Base-by-base conservation (phyloP, 64 coral and sea anemone genomes). In the Actinia equina region DNA sequence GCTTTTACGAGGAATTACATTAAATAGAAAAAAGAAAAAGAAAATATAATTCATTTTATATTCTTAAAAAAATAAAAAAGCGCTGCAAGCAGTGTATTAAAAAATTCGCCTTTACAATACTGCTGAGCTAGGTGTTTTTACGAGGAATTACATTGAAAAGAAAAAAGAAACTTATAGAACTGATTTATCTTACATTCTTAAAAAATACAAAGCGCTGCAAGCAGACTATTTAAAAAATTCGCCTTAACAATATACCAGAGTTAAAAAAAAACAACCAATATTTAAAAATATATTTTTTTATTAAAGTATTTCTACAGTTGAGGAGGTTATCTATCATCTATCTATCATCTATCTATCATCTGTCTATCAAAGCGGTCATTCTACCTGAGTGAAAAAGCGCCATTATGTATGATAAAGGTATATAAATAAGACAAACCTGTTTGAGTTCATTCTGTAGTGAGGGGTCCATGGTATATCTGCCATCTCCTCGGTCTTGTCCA, bases 41-140 rank as follows among this genome's bases (percentile, higher is more conserved):
- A 17, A 52, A 80, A 74, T 30, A 13, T 41, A 41, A 30, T 74
- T 41, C 2, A 30, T 74, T 14, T 74, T 74, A 74, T 0, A 8
- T 23, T 26, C 10, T 74, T 12, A 17, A 14, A 30, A 26, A 6
- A 8, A n/a, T 20, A 65, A 15, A 60, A 2, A 49, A 49, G 7
- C 45, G n/a, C n/a, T n/a, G n/a, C n/a, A n/a, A n/a, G n/a, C n/a
- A n/a, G n/a, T n/a, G n/a, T 37, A n/a, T 37, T 37, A 37, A 37
- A 37, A 37, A 37, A 37, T 37, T 37, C 30, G 30, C 30, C 30
- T 37, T 37, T 37, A 37, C 30, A 37, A 37, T 37, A 37, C 44
- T 99, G 97, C 87, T 95, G 86, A 57, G 90, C 93, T 12, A 99
- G 88, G 74, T 99, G 97, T 93, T 99, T 91, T 6, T 88, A 83